Base-by-base conservation (phyloP, 2,113 vertebrate species). In the Capreolus pygargus region DNA sequence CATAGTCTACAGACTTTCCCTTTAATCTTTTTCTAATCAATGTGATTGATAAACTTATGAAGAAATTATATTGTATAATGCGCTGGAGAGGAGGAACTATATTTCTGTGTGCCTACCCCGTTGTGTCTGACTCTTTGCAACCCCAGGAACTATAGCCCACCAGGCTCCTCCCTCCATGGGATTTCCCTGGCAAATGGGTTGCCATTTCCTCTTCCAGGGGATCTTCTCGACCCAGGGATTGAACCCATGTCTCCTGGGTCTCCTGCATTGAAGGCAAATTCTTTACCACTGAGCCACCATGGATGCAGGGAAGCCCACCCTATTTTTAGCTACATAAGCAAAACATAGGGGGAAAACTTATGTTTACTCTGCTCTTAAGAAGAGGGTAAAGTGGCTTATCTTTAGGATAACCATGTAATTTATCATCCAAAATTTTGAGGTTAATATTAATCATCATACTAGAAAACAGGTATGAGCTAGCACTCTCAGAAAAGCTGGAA, bases 1-100 rank as follows among this genome's bases (percentile, higher is more conserved):
- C 54, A 47, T 91, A 54, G 33, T 76, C 47, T 84, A 43, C 6
- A 52, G 58, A 25, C 1, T 93, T 88, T 21, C 3, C 6, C 50
- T 86, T 91, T 95, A 50, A 52, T 84, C 19, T 90, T 94, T 81
- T 93, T 45, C 52, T 86, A 86, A 95, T 97, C 16, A 93, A 61
- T 52, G 11, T 54, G 30, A 88, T 57, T 50, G 45, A 79, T 89
- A 92, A 17, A 45, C 28, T 81, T 91, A 27, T 82, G 55, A 94
- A 96, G 57, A 94, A 90, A 91, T 94, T 19, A 43, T 81, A 61
- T 43, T 64, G 12, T 50, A 30, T 3, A 64, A n/a, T 87, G 78
- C 33, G 60, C 50, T 50, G 11, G 60, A 84, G 36, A 89, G 28
- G 94, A 76, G 84, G 39, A 27, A 61, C 33, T 33, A 28, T 88